Conservation (phyloP, 2,113 vertebrate genomes). For the Ptyas mucosa region DNA sequence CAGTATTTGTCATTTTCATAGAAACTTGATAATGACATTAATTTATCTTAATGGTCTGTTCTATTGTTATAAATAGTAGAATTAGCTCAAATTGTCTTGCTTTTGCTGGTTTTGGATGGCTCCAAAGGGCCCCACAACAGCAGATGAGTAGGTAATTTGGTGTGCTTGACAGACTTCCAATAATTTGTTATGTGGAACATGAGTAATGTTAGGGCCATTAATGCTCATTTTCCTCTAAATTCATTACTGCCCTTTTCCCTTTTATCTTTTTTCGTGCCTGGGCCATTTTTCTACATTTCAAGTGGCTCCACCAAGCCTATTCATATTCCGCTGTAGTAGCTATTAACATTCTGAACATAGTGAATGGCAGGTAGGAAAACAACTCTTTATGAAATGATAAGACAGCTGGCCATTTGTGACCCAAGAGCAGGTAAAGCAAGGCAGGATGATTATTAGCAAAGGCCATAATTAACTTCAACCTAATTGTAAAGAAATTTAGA, state of each 20-base stretch:
- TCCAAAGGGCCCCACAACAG: constrained; percentile 87
- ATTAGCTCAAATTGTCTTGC: constrained; percentile 99
- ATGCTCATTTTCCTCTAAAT: constrained; percentile 99
- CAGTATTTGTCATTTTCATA: constrained; percentile 99
- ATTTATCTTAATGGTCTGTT: constrained; percentile 99
- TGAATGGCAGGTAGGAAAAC: constrained; percentile 73
- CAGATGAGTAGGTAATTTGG: constrained; percentile 99
- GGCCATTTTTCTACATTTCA: constrained; percentile 92
- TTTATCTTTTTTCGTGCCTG: constrained; percentile 97
- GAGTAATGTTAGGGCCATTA: constrained; percentile 99
- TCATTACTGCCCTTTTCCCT: constrained; percentile 99
- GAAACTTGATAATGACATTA: constrained; percentile 99
- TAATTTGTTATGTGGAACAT: constrained; percentile 99
- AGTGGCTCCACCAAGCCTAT: constrained; percentile 89
- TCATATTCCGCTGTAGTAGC: constrained; percentile 78
- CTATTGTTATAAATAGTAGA: constrained; percentile 99
- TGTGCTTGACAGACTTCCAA: constrained; percentile 99
- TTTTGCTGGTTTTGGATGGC: constrained; percentile 97
- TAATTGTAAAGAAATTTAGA: constrained; percentile 81
- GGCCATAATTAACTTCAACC: constrained; percentile 71
- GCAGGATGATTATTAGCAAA: constrained; percentile 55
- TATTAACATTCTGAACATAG: constrained; percentile 86
- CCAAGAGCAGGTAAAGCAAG: constrained; percentile 60
- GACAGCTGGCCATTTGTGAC: constrained; percentile 61
- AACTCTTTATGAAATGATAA: constrained; percentile 74